phyloP scores from a whole-genome alignment of 2,888 invertebrate genomes.

The Arenicola marina region DNA sequence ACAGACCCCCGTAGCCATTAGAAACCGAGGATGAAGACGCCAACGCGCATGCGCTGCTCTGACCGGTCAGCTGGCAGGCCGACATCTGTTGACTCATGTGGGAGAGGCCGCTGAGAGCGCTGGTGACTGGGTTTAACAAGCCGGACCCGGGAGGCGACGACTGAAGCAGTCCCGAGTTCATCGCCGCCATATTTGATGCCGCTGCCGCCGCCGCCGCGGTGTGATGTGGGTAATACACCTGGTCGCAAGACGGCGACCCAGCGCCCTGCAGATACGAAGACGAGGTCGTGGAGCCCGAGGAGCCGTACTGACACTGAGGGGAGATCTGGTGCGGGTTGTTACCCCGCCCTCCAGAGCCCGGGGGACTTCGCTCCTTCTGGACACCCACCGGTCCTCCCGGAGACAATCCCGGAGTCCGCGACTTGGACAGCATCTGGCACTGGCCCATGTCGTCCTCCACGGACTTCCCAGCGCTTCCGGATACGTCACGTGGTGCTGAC shows the following conservation, averaged over 20 bases:
- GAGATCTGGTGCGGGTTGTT: conserved; percentile 1
- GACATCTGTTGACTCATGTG: conserved; percentile 13
- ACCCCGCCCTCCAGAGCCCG: not conserved
- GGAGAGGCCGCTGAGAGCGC: not conserved
- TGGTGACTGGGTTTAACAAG: conserved; percentile 25
- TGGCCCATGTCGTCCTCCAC: conserved; percentile 3
- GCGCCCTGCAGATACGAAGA: conserved; percentile 15
- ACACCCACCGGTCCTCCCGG: no score
- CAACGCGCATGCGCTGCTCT: conserved; percentile 13
- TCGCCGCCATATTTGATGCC: conserved; percentile 22
- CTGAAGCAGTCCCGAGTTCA: conserved; percentile 2
- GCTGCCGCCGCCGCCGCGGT: conserved; percentile 37
- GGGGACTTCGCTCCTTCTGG: not conserved
- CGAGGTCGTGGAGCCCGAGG: conserved; percentile 33
- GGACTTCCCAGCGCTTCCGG: not conserved
- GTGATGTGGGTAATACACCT: conserved; percentile 52
- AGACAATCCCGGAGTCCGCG: not conserved
- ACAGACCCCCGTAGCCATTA: not conserved
- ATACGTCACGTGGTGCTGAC: not conserved
- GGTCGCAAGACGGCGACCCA: conserved; percentile 41
- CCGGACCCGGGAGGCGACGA: not conserved
- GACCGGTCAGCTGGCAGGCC: conserved; percentile 15
- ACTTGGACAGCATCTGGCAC: conserved; percentile 2
- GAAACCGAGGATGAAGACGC: not conserved
- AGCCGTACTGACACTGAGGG: conserved; percentile 42